Evolutionary conservation across 1,140 invertebrate species (phyloP), one percentile per base, ranked within the genome.

Genomic region (Habropoda laboriosa): DNA sequence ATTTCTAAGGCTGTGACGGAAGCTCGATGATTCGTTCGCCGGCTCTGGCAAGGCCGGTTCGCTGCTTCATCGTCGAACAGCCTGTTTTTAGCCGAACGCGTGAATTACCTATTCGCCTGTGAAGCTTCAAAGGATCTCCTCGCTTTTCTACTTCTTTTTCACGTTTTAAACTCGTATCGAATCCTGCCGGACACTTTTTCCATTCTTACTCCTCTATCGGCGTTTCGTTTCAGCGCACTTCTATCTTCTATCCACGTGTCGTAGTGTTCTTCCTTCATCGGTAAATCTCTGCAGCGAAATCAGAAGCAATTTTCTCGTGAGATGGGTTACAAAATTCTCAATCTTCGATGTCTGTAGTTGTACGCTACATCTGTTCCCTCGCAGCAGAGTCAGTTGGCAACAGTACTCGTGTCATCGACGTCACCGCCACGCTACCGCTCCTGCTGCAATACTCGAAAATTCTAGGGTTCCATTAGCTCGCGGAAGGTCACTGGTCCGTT

Each of bases 1-100:
- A 47, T 70, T 81, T 82, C 76, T 82, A 81, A 75, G 70, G 72
- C 55, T 24, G n/a, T 82, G 85, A 82, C 83, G 85, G 85, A 86
- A 86, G 83, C 80, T 86, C 85, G 53, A 85, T 82, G 79, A 75
- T 85, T 72, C 75, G 79, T 75, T 79, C 42, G 78, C 58, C 42
- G 27, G 66, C 61, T n/a, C n/a, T 63, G 51, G 74, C 79, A 71
- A 73, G 72, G 68, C 67, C 49, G 51, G 42, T 13, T 55, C n/a
- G 18, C 3, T n/a, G n/a, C n/a, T n/a, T n/a, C n/a, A n/a, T n/a
- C 58, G 30, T 74, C 73, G 55, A 53, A 32, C 53, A 49, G 53
- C 35, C 53, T 76, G 53, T 57, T 60, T 58, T 45, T 68, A 75
- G 21, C 6, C 40, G 61, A 58, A 74, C 61, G 45, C 51, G 79